Conservation (phyloP, 2,888 invertebrate species). For the Lithophane leautieri region DNA sequence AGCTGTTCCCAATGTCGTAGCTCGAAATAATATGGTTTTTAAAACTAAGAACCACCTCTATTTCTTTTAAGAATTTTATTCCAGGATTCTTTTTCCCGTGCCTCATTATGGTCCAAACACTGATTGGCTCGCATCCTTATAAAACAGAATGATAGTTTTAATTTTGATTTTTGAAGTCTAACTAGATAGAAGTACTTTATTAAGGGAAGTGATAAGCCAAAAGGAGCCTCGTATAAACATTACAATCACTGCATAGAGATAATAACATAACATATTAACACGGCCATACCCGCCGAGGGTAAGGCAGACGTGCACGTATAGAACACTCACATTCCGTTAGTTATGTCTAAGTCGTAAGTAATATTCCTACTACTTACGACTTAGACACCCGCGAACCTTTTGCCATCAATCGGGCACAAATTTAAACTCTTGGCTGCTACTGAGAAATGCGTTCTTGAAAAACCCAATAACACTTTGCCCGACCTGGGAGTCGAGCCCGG, state of each 20-base stretch:
- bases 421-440: background rate
- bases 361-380: no score
- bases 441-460: background rate
- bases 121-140: slow-evolving; percentile 75
- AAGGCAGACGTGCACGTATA: no score
- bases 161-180: no score
- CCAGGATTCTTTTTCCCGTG: slow-evolving; percentile 76
- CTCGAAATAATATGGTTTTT: slow-evolving; percentile 72
- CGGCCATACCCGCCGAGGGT: no score
- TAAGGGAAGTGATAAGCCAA: no score
- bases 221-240: no score
- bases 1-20: slow-evolving; percentile 74
- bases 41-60: slow-evolving; percentile 70
- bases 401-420: background rate
- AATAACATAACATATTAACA: no score
- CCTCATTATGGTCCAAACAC: slow-evolving; percentile 77
- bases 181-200: no score
- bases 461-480: background rate
- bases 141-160: background rate
- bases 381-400: no score
- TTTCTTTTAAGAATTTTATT: slow-evolving; percentile 56
- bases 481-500: background rate
- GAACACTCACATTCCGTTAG: no score
- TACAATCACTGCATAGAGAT: no score
- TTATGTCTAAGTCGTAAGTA: no score